Evolutionary conservation across 2,888 invertebrate genomes (phyloP).

Genomic region (Notocelia uddmanniana): DNA sequence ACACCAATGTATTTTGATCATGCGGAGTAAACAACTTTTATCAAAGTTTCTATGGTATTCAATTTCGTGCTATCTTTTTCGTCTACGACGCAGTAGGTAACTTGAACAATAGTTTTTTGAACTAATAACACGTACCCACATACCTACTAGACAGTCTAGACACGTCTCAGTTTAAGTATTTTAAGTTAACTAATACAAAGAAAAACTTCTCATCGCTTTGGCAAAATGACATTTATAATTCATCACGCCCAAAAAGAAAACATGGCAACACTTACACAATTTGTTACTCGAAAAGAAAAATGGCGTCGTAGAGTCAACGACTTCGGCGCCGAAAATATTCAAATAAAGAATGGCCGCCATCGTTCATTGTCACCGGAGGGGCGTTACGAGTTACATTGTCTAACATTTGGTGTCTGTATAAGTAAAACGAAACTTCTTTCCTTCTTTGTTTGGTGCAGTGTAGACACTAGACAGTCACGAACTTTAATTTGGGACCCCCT

Average conservation of each 20-base stretch:
- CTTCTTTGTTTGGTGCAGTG: conserved; percentile 12
- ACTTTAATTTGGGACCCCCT: no score
- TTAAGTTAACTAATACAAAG: neutral
- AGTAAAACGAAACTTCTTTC: conserved; percentile 20
- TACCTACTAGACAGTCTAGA: no score
- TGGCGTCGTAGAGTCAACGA: conserved; percentile 43
- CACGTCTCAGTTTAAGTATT: neutral
- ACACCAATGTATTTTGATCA: no score
- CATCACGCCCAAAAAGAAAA: conserved; percentile 37
- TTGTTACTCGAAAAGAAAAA: conserved; percentile 45
- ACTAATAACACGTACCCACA: no score
- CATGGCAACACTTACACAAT: conserved; percentile 42
- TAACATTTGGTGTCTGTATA: conserved; percentile 10
- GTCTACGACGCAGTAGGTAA: neutral
- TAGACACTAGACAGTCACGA: no score
- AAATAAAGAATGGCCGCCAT: conserved; percentile 42
- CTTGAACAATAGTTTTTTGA: neutral
- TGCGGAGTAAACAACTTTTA: neutral
- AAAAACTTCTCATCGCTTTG: neutral
- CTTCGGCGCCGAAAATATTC: conserved; percentile 45
- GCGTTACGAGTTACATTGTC: conserved; percentile 19
- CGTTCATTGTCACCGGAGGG: conserved; percentile 45
- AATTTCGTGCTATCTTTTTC: neutral
- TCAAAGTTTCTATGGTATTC: neutral
- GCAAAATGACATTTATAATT: conserved; percentile 19